These are phyloP conservation scores for Calliscelio sp. DNA, from an alignment of 2,888 invertebrate species.

Conservation along the genomic window DNA sequence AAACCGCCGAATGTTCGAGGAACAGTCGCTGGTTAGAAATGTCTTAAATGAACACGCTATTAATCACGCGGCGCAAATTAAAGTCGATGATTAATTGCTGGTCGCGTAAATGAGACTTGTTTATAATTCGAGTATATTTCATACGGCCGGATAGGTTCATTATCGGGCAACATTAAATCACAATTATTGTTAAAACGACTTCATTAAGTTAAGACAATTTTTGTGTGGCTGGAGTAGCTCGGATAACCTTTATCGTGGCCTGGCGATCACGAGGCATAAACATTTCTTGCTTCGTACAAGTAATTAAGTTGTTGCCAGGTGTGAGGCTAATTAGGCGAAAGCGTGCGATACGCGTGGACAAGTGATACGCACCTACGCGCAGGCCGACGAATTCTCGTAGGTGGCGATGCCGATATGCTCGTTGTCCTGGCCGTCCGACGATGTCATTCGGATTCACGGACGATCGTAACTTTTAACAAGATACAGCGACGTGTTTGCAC, in stretches of 20 bases:
- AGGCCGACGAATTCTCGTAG: constrained; percentile 38
- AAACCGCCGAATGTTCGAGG: too few species aligned
- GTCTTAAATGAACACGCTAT: constrained; percentile 20
- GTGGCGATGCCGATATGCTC: constrained; percentile 26
- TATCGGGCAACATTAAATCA: constrained; percentile 57
- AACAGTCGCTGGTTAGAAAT: constrained; percentile 17
- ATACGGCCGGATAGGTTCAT: constrained; percentile 41
- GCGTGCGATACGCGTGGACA: constrained; percentile 73
- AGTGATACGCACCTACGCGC: constrained; percentile 65
- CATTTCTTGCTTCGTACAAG: constrained; percentile 68
- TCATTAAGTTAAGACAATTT: constrained; percentile 59
- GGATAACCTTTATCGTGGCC: constrained; percentile 64
- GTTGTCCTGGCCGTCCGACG: background rate
- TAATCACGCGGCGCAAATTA: constrained; percentile 44
- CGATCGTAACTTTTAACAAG: constrained; percentile 58
- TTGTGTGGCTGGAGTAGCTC: constrained; percentile 47
- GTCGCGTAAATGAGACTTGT: constrained; percentile 52
- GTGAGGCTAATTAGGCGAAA: constrained; percentile 73
- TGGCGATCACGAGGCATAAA: constrained; percentile 57
- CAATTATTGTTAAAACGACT: constrained; percentile 65
- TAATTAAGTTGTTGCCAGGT: constrained; percentile 74
- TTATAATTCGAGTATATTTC: constrained; percentile 46
- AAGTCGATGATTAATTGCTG: constrained; percentile 44
- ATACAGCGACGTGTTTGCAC: constrained; percentile 56
- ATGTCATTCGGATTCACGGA: constrained; percentile 57